Conservation (phyloP, 2,797 vertebrate species). For the Labroides dimidiatus region DNA sequence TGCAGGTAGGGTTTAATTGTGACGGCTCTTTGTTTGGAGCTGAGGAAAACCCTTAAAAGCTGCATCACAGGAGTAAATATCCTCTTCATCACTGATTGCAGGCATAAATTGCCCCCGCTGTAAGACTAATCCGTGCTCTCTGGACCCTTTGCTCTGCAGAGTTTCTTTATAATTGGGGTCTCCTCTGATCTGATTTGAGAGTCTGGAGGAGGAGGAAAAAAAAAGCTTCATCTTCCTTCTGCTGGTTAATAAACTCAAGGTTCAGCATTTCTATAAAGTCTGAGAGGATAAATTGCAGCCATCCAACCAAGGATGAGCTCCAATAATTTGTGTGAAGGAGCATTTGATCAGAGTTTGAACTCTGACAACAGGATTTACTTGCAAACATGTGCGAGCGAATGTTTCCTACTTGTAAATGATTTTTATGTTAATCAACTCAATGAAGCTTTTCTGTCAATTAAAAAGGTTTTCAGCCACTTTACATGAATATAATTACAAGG, state of each 20-base stretch:
- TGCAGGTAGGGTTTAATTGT: slow-evolving; percentile 85
- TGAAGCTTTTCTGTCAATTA: not conserved
- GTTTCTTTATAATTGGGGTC: slow-evolving; percentile 49
- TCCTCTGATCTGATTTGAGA: slow-evolving; percentile 61
- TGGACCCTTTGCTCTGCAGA: slow-evolving; percentile 44
- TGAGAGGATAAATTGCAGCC: slow-evolving; percentile 1
- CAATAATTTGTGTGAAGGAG: slow-evolving; percentile 10
- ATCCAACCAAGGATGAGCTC: not conserved
- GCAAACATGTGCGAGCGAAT: not conserved
- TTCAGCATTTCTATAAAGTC: slow-evolving; percentile 1
- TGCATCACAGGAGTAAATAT: slow-evolving; percentile 29
- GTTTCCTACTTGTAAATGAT: not conserved
- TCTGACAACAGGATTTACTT: slow-evolving; percentile 5
- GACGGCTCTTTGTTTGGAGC: too few relatives aligned
- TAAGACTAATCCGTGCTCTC: slow-evolving; percentile 25
- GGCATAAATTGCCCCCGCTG: slow-evolving; percentile 34
- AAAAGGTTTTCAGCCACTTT: not conserved
- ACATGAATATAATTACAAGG: not conserved
- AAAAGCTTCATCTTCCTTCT: not conserved
- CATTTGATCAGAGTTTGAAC: slow-evolving; percentile 3
- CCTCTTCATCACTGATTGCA: slow-evolving; percentile 37
- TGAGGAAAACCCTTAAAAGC: slow-evolving; percentile 41
- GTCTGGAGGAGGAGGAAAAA: slow-evolving; percentile 8
- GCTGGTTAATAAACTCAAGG: slow-evolving; percentile 8
- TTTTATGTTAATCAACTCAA: not conserved